These are phyloP conservation scores for Drosophila lutescens DNA, from an alignment of 2,888 invertebrate genomes.

Conservation along the genomic window DNA sequence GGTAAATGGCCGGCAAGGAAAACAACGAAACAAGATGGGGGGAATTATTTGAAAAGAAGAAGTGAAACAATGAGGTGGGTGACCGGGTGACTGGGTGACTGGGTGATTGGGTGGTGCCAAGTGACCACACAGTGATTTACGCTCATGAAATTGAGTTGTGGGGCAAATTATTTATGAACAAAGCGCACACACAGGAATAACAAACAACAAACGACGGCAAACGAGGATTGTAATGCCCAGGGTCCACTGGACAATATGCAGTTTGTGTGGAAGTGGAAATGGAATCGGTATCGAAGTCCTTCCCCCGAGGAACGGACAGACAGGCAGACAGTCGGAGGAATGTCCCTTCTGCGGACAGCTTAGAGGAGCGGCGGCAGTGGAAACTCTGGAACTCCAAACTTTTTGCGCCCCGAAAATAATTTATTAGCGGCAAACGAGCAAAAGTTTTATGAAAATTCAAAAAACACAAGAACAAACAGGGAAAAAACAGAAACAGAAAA, in stretches of 20 bases:
- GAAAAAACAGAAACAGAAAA: constrained; percentile 3
- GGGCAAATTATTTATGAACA: constrained; percentile 77
- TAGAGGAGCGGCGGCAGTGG: constrained; percentile 35
- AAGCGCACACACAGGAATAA: constrained; percentile 70
- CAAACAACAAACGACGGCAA: constrained; percentile 35
- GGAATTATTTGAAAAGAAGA: too few relatives aligned
- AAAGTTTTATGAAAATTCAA: constrained; percentile 73
- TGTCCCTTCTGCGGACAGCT: constrained; percentile 60
- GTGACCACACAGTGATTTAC: constrained; percentile 77
- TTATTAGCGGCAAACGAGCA: constrained; percentile 76
- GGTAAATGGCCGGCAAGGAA: constrained; percentile 60
- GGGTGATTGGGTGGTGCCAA: constrained; percentile 44
- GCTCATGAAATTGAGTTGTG: constrained; percentile 77
- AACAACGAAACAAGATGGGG: constrained; percentile 55
- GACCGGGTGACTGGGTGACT: too few relatives aligned
- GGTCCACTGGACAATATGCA: constrained; percentile 42
- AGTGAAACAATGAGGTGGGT: neutral
- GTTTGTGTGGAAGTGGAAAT: constrained; percentile 10
- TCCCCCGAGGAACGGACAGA: constrained; percentile 16
- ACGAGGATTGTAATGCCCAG: constrained; percentile 37
- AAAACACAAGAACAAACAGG: constrained; percentile 30
- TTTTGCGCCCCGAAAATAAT: constrained; percentile 66
- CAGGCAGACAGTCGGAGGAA: constrained; percentile 7
- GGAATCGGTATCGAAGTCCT: constrained; percentile 42
- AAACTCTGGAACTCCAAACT: constrained; percentile 31